Evolutionary conservation across 1,140 invertebrate species (phyloP).

Genomic region (Amyelois transitella): DNA sequence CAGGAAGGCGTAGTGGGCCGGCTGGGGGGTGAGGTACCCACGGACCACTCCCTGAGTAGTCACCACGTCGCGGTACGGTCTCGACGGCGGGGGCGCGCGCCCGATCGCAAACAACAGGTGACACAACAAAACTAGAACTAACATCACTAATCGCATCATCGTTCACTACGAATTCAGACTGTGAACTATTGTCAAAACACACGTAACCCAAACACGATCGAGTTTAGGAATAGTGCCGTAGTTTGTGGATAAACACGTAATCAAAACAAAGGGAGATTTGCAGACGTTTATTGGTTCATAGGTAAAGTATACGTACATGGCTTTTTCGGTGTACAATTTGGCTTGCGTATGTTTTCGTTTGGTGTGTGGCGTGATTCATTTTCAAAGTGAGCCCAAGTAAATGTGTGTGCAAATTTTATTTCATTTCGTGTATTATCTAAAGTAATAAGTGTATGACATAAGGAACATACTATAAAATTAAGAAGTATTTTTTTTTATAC

Average conservation of each 20-base stretch:
- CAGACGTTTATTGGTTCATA: neutral
- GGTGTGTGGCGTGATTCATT: neutral
- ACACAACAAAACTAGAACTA: neutral
- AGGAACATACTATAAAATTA: too few relatives aligned
- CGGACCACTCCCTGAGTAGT: conserved; percentile 47
- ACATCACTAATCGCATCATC: neutral
- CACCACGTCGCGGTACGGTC: conserved; percentile 25
- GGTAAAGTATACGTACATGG: neutral
- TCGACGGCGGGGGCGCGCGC: conserved; percentile 12
- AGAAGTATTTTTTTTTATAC: too few relatives aligned
- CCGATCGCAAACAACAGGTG: conserved; percentile 17
- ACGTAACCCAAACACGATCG: neutral
- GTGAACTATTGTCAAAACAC: conserved; percentile 1
- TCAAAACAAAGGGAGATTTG: neutral
- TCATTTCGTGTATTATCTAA: too few relatives aligned
- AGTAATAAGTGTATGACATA: too few relatives aligned
- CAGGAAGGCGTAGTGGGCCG: conserved; percentile 53
- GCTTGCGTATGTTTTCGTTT: neutral
- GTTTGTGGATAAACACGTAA: neutral
- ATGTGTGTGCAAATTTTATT: neutral
- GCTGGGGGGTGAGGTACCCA: conserved; percentile 38
- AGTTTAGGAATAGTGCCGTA: neutral
- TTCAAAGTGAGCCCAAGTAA: neutral
- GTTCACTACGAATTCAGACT: neutral
- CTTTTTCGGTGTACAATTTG: neutral